Conservation (phyloP, 1,140 invertebrate species). For the Trachymyrmex septentrionalis region DNA sequence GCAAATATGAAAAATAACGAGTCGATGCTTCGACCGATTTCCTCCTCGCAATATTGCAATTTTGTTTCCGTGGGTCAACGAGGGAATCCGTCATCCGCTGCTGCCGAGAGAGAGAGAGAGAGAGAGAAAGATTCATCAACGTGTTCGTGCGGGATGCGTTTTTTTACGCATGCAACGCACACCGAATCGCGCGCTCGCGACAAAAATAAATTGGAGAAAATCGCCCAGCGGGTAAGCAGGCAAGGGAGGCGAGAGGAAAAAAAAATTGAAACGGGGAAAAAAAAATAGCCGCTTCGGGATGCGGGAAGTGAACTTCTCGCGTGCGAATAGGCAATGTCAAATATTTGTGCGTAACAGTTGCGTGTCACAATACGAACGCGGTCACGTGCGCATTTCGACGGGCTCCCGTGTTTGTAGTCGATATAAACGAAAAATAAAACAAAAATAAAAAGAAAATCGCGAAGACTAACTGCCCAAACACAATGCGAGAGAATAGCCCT, state of each 20-base stretch:
- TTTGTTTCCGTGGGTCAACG: constrained; percentile 16
- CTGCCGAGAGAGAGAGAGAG: background rate
- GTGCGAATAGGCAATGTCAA: constrained; percentile 49
- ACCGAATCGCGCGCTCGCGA: background rate
- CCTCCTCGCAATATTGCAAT: constrained; percentile 50
- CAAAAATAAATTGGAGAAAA: constrained; percentile 66
- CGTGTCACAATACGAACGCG: constrained; percentile 25
- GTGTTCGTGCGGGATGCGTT: constrained; percentile 1
- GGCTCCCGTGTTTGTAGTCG: background rate
- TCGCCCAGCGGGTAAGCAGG: background rate
- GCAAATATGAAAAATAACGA: constrained; percentile 40
- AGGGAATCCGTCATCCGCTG: background rate
- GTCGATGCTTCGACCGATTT: background rate
- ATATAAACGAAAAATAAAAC: constrained; percentile 13
- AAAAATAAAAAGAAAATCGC: background rate
- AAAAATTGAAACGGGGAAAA: background rate
- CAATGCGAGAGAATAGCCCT: too few relatives aligned
- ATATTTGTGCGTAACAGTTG: constrained; percentile 65
- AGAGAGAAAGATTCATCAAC: constrained; percentile 20
- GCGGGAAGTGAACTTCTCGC: background rate
- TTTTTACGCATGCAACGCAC: constrained; percentile 11
- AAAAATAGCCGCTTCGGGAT: constrained; percentile 6
- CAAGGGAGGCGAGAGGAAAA: background rate
- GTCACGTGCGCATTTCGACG: constrained; percentile 29
- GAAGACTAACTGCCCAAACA: background rate